A percentile compares a stretch with the other conserved stretches of the same genome.
Conservation (phyloP, 92 coral and sea anemone species). For the Phenganax subtilis region DNA sequence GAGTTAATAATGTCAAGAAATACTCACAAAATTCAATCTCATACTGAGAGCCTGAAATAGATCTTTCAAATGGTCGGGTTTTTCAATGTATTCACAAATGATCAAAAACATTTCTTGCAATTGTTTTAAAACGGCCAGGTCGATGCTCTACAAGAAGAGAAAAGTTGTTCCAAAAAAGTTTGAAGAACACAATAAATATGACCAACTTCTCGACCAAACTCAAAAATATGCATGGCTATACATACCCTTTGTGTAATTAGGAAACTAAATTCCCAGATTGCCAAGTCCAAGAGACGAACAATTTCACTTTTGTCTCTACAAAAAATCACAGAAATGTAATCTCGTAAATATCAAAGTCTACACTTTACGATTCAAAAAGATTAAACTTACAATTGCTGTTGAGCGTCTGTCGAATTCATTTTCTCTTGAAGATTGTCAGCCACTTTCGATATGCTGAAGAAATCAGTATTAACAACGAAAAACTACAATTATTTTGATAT, state of each 20-base stretch:
- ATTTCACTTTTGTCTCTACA: constrained; percentile 5
- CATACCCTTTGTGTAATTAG: constrained; percentile 39
- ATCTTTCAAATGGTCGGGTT: constrained; percentile 65
- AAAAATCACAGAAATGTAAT: background rate
- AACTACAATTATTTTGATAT: constrained; percentile 29
- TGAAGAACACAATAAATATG: background rate
- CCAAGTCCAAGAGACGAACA: constrained; percentile 16
- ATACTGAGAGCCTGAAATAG: constrained; percentile 81
- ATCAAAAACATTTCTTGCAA: constrained; percentile 66
- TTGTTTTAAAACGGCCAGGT: constrained; percentile 67
- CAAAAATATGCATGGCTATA: background rate
- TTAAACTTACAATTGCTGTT: background rate
- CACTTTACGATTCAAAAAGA: too few species aligned
- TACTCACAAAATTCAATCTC: constrained; percentile 87
- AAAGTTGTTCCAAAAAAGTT: background rate
- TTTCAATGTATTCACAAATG: constrained; percentile 63
- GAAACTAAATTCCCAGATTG: constrained; percentile 36
- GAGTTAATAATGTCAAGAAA: background rate
- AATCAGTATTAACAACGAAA: background rate
- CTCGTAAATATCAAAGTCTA: background rate
- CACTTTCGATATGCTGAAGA: constrained; percentile 65
- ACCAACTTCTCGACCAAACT: background rate
- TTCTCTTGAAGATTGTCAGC: constrained; percentile 28
- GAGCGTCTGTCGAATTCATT: background rate
- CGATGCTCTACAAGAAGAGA: constrained; percentile 59